These are phyloP conservation scores for Drosophila watanabei DNA, from an alignment of 1,140 invertebrate genomes.

Conservation along the genomic window DNA sequence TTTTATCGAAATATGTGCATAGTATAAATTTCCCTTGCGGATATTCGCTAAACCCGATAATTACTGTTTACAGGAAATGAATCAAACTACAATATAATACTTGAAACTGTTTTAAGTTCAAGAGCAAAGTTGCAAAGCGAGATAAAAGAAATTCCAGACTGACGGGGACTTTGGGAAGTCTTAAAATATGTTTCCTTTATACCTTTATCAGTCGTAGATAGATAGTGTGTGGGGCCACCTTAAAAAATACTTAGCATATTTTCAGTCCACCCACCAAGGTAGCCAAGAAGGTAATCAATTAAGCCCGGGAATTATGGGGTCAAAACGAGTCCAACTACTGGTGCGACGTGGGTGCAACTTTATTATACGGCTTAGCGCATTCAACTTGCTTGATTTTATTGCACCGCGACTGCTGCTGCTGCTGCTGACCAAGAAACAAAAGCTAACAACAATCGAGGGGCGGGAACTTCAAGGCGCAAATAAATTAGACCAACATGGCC, in stretches of 20 bases:
- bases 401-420: slow-evolving; percentile 9
- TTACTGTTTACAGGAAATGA: slow-evolving; percentile 43
- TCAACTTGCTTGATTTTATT: slow-evolving; percentile 32
- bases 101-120: slow-evolving; percentile 22
- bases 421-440: slow-evolving; percentile 26
- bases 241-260: slow-evolving; percentile 39
- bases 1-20: neutral
- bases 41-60: slow-evolving; percentile 21
- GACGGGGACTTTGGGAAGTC: slow-evolving; percentile 6
- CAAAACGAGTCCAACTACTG: slow-evolving; percentile 47
- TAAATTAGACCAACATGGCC: slow-evolving; percentile 71
- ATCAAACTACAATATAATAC: neutral
- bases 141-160: slow-evolving; percentile 22
- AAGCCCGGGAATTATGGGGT: slow-evolving; percentile 66
- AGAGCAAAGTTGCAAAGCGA: slow-evolving; percentile 8
- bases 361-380: slow-evolving; percentile 31
- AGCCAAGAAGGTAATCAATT: slow-evolving; percentile 65
- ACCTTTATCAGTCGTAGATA: slow-evolving; percentile 19
- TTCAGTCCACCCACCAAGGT: slow-evolving; percentile 31
- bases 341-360: slow-evolving; percentile 56
- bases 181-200: neutral
- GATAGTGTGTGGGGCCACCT: slow-evolving; percentile 24
- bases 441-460: slow-evolving; percentile 42
- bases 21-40: neutral
- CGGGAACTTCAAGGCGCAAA: slow-evolving; percentile 67